Evolutionary conservation across 2,888 invertebrate genomes (phyloP), one percentile per base, ranked within the genome.

Genomic region (Meteorus cinctellus): DNA sequence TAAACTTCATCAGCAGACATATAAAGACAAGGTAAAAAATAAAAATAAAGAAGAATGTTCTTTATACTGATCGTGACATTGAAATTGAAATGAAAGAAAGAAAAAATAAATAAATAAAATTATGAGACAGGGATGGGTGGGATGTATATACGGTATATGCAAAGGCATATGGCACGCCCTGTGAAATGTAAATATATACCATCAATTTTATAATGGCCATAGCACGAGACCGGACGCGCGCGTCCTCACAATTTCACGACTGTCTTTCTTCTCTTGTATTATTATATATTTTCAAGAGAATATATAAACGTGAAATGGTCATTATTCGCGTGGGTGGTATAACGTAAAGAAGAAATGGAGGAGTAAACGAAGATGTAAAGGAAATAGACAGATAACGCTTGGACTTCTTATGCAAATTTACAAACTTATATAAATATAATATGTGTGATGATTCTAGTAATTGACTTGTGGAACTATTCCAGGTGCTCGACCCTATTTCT

Each of bases 141-240:
- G 55, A 55, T 55, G 19, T n/a, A 55, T 48, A 62, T 27, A 48
- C 1, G 34, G 34, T 45, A 69, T 31, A 59, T 24, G 24, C 48
- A n/a, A 48, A 45, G 16, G 16, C 74, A 74, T 62, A 69, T 75
- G 74, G 74, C 69, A 75, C 69, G 48, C 74, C 69, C 63, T 63
- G 51, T 55, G 70, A 75, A 75, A 75, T 75, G 74, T 70, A 75
- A 75, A 75, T 75, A 75, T 70, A 62, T 63, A 62, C 45, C 48
- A 24, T 68, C 63, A 65, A 36, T 69, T 70, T 55, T 36, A 62
- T 75, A 75, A 75, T 70, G 65, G 70, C 63, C 34, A 63, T 65
- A 48, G n/a, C 48, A 55, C 34, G 45, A 63, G 63, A 70, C 65
- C 51, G 51, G 74, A 75, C 63, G 69, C 63, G 60, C 68, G 41